Base-by-base conservation (phyloP, 1,140 invertebrate genomes). In the Drosophila elegans region DNA sequence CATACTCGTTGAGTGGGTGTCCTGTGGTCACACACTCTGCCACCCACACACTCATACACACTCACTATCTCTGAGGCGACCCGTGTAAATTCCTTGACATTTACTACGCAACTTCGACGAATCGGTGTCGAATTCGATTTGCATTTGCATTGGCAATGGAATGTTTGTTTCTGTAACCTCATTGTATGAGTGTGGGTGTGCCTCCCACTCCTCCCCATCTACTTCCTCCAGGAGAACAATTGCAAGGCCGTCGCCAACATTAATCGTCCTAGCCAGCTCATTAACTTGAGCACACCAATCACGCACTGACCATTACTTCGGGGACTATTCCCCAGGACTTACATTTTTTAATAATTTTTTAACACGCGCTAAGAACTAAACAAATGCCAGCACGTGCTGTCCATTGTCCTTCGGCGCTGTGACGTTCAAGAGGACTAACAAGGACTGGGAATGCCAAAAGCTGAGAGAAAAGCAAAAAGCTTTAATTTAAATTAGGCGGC, bases 21-120 rank as follows among this genome's bases (percentile, higher is more conserved):
- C 13, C 57, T 64, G 39, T 46, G 60, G 60, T 25, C 60, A 61
- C 64, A 61, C 38, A 13, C 39, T 25, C 39, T 12, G 52, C 60
- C 56, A 36, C 29, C 36, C 25, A 54, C 67, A 44, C 63, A 36
- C 29, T 25, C 25, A 54, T 61, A 44, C 63, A 9, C n/a, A 7
- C 52, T 44, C 63, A 74, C 61, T 59, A 42, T 79, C 76, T 67
- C 59, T 48, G 54, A 62, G 54, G 59, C 63, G 79, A 84, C 80
- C 84, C 82, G 61, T 83, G 81, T 86, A 83, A 86, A 90, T 90
- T 75, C 86, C 86, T 90, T 90, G 88, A 90, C 86, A 90, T 90
- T 90, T 90, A 79, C 80, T 76, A 79, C 75, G 67, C 80, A 84
- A 80, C 80, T 80, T 88, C 77, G 77, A 89, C 85, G 71, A 64